Evolutionary conservation across 2,113 vertebrate species (phyloP), one percentile per base, ranked within the genome.

Genomic region (Heterocephalus glaber): DNA sequence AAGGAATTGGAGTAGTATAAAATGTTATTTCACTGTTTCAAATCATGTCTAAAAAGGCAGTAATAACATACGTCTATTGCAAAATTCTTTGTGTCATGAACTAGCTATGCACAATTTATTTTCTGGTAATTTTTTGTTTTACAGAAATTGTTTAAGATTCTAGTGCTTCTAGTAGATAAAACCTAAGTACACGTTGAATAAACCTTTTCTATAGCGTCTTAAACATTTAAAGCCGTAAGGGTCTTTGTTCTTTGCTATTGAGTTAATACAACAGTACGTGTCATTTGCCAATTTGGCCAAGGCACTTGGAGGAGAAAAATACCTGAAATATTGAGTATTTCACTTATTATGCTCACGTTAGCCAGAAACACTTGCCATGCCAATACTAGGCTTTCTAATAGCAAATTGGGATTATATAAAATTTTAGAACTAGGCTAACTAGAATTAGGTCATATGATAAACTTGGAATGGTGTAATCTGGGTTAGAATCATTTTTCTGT

Each of bases 371-470:
- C 10, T 49, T 84, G 41, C 49, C 13, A 9, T 95, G 60, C 38
- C 38, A 90, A 7, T 63, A 66, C 5, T 54, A 63, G 63, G 26
- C 52, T 92, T 94, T 65, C 72, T 82, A 44, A 60, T 66, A 70
- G 38, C 44, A 92, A 70, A 14, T 58, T 89, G 35, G 60, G 41
- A 68, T 82, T 92, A 22, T 77, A 56, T 76, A 61, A 92, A 6
- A 52, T 76, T 90, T 82, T 65, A 61, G 44, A 92, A 92, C 13
- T 33, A 80, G 26, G 13, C 66, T 81, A 65, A 85, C 33, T 88
- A 92, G 49, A 81, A 80, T 94, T 81, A 80, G 20, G n/a, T 83
- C 68, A 87, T 87, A 20, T n/a, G 80, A n/a, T 92, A 86, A 92
- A 38, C 26, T 90, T 95, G 20, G 0, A 86, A 19, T 83, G 33